These are phyloP conservation scores for Drosophila eugracilis DNA, from an alignment of 1,140 invertebrate genomes.

Conservation along the genomic window DNA sequence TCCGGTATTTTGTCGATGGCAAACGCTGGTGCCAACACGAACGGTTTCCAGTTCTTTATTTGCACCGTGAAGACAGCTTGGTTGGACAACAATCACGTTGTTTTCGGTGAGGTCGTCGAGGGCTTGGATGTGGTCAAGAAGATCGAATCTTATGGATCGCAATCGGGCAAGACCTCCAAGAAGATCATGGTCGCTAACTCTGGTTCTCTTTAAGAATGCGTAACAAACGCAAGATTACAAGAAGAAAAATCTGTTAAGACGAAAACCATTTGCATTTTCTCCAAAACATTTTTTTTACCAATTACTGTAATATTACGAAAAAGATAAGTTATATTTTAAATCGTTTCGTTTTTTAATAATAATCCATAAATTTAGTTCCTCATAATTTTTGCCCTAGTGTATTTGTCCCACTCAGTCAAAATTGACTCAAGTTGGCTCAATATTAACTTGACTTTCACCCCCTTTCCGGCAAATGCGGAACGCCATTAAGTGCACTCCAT, in stretches of 20 bases:
- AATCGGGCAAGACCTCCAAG: conserved; percentile 94
- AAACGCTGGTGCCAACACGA: conserved; percentile 98
- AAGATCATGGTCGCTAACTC: conserved; percentile 93
- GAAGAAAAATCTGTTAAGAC: conserved; percentile 62
- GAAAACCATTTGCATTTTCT: conserved; percentile 72
- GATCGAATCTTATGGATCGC: conserved; percentile 92
- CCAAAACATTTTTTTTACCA: conserved; percentile 70
- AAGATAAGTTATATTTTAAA: too few species aligned
- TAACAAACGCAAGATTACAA: not conserved
- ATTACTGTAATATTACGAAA: conserved; percentile 76
- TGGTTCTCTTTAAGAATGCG: conserved; percentile 89
- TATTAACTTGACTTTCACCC: conserved; percentile 53
- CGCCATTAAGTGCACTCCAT: conserved; percentile 65
- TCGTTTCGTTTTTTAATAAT: too few species aligned
- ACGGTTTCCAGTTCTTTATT: conserved; percentile 99
- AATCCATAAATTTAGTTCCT: too few species aligned
- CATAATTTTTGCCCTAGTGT: not conserved
- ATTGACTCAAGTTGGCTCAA: conserved; percentile 63
- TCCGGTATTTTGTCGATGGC: conserved; percentile 97
- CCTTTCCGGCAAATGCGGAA: conserved; percentile 19
- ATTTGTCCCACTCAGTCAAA: conserved; percentile 27
- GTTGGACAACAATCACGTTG: conserved; percentile 98
- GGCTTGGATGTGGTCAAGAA: conserved; percentile 98
- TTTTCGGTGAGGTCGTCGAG: conserved; percentile 97
- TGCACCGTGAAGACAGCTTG: conserved; percentile 98